Conservation (phyloP, 2,113 vertebrate genomes). For the Egretta garzetta region DNA sequence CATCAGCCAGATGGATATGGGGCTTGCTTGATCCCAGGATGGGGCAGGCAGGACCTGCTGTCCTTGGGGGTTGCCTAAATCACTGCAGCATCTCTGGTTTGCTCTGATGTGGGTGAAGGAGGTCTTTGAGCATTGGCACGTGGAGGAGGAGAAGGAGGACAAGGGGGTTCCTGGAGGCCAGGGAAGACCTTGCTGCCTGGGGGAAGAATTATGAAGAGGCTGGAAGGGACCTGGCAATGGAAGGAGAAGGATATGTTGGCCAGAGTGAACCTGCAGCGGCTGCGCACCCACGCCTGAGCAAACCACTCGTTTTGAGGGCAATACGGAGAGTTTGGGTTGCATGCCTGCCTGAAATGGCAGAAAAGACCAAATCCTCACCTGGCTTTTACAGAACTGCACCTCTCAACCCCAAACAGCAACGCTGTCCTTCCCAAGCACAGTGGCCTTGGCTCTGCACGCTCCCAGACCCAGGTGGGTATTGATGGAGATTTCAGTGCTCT, state of each 20-base stretch:
- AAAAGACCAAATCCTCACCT: neutral
- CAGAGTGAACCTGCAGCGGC: neutral
- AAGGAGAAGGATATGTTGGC: neutral
- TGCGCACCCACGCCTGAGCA: neutral
- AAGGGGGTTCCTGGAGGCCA: neutral
- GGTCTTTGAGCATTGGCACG: rapidly evolving
- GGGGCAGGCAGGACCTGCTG: neutral
- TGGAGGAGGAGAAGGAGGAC: neutral
- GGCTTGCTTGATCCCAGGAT: neutral
- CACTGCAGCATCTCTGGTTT: neutral
- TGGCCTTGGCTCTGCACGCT: rapidly evolving
- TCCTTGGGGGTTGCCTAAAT: neutral
- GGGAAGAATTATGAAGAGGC: neutral
- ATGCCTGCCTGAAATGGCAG: neutral
- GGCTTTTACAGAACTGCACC: neutral
- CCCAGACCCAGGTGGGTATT: neutral
- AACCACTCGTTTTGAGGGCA: neutral
- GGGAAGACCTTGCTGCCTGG: neutral
- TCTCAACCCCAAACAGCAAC: neutral
- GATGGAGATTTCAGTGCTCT: neutral
- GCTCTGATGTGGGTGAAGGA: neutral
- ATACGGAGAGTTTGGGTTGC: neutral
- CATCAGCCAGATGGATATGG: neutral
- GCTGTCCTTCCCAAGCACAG: neutral
- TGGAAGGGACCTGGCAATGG: neutral